phyloP scores from a whole-genome alignment of 2,888 invertebrate genomes.

The Plusia festucae region DNA sequence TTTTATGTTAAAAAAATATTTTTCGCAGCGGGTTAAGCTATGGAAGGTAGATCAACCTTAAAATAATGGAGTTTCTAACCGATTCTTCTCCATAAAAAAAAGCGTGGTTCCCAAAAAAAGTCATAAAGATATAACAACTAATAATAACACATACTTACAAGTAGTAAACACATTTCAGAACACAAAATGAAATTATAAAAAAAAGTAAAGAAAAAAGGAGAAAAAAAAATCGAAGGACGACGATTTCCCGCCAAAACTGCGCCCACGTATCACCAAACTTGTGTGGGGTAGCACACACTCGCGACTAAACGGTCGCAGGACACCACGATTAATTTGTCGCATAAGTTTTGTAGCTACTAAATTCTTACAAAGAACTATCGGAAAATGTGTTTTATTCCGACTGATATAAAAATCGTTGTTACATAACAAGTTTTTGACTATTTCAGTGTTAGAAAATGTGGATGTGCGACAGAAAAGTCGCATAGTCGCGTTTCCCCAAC shows the following conservation, averaged over 20 bases:
- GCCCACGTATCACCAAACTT: constrained; percentile 89
- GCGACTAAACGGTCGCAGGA: constrained; percentile 66
- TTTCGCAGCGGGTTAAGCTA: too few species aligned
- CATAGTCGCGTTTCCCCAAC: constrained; percentile 70
- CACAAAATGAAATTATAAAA: constrained; percentile 39
- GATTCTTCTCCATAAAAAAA: too few species aligned
- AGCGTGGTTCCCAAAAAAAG: too few species aligned
- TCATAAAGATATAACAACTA: too few species aligned
- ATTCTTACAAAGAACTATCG: not conserved
- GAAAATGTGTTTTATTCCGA: not conserved
- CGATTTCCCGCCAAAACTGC: constrained; percentile 86
- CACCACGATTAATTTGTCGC: constrained; percentile 43
- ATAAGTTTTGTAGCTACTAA: not conserved
- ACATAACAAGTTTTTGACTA: not conserved
- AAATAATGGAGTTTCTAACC: too few species aligned
- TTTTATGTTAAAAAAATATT: too few species aligned
- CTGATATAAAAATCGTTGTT: not conserved
- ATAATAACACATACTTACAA: not conserved
- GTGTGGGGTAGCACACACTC: constrained; percentile 76
- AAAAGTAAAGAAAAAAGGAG: constrained; percentile 48
- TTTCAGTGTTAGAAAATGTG: constrained; percentile 25
- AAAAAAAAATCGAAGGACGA: constrained; percentile 70
- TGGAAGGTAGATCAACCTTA: too few species aligned
- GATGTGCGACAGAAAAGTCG: constrained; percentile 68
- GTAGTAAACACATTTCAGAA: constrained; percentile 12